These are phyloP conservation scores for Neolamprologus brichardi DNA, from an alignment of 2,113 vertebrate species.

Conservation along the genomic window DNA sequence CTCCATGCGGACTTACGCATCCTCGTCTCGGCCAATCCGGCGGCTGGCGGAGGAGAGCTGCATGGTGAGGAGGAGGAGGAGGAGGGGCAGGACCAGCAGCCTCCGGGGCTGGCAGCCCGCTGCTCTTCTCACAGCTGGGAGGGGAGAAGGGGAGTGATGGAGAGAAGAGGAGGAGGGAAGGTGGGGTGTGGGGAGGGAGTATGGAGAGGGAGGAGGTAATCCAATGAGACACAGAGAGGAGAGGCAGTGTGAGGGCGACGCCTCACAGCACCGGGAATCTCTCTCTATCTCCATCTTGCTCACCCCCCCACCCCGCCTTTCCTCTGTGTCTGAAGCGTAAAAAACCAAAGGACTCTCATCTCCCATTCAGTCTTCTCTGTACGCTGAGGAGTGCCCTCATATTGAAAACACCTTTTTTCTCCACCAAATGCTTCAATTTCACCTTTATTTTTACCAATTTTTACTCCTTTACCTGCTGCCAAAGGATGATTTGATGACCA, in stretches of 20 bases:
- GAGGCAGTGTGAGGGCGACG: slow-evolving; percentile 62
- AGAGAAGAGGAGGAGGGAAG: background rate
- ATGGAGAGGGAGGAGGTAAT: slow-evolving; percentile 55
- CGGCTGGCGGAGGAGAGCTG: background rate
- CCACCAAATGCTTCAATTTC: background rate
- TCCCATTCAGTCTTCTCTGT: slow-evolving; percentile 31
- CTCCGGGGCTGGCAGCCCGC: slow-evolving; percentile 47
- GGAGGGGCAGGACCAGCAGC: slow-evolving; percentile 54
- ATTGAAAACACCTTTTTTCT: background rate
- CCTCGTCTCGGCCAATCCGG: slow-evolving; percentile 47
- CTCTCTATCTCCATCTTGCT: slow-evolving; percentile 46
- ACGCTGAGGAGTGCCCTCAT: background rate
- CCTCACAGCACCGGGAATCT: slow-evolving; percentile 60
- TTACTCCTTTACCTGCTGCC: background rate
- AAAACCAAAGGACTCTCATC: slow-evolving; percentile 49
- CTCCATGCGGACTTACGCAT: slow-evolving; percentile 32
- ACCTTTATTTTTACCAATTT: background rate
- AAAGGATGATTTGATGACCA: slow-evolving; percentile 9
- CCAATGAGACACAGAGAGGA: slow-evolving; percentile 67
- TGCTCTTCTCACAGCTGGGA: slow-evolving; percentile 69
- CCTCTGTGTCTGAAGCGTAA: slow-evolving; percentile 41
- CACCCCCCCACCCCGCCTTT: background rate
- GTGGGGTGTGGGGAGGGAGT: background rate
- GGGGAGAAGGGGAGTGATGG: slow-evolving; percentile 33
- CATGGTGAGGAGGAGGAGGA: background rate